phyloP scores from a whole-genome alignment of 2,113 vertebrate species.

The Ursus arctos region DNA sequence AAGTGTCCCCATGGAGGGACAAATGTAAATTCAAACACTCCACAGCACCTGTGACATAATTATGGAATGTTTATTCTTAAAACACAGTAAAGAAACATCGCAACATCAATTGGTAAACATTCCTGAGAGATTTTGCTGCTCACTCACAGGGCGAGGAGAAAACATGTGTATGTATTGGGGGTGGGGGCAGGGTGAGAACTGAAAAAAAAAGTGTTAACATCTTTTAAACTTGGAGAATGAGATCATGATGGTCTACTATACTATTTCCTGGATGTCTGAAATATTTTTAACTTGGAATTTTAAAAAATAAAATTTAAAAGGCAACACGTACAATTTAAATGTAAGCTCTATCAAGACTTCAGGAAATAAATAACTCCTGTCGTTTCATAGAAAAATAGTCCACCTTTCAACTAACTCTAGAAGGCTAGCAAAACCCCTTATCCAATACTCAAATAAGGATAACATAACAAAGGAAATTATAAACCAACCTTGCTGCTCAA shows the following conservation, averaged over 20 bases:
- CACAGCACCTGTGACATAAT: neutral
- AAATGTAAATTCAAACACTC: neutral
- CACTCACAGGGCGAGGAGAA: neutral
- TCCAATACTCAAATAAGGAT: neutral
- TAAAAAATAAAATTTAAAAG: neutral
- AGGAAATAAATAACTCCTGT: neutral
- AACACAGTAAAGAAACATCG: neutral
- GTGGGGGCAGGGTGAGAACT: neutral
- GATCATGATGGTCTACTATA: neutral
- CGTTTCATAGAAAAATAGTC: neutral
- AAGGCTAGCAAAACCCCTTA: neutral
- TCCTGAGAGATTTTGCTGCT: neutral
- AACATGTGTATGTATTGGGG: too few relatives aligned
- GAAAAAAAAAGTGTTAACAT: neutral
- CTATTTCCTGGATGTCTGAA: neutral
- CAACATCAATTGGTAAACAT: neutral
- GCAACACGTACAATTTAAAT: neutral
- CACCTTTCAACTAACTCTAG: neutral
- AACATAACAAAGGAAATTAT: neutral
- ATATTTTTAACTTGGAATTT: neutral
- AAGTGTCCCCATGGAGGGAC: neutral
- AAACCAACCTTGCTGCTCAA: neutral
- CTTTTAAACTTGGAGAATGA: neutral
- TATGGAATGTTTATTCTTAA: constrained; percentile 5
- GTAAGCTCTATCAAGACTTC: neutral